Evolutionary conservation across 2,888 invertebrate species (phyloP), one percentile per base, ranked within the genome.

Genomic region (Gortyna flavago): DNA sequence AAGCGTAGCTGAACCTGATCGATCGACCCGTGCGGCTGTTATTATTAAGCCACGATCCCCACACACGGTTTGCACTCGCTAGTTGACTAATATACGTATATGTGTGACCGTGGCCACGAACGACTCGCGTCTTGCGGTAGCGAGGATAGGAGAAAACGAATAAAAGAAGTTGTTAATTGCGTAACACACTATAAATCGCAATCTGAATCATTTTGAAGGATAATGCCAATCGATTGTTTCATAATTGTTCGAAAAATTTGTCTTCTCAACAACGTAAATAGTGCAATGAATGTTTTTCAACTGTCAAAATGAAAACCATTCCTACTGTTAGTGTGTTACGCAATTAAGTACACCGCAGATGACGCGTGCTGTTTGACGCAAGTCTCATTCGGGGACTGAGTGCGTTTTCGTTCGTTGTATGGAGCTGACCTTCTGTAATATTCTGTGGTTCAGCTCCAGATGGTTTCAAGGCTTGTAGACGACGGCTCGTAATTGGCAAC

Each of bases 401-500:
- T 29, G 38, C 11, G 0, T 69, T 51, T 32, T 44, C 1, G 1
- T 2, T 70, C 0, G 6, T 35, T 54, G 6, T 16, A 25, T 25
- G 1, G 6, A 48, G 11, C 11, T 0, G 2, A 65, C 54, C 74
- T 78, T 78, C 81, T 78, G 44, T 16, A 8, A 2, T n/a, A n/a
- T 38, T 64, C n/a, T n/a, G 21, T 21, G 38, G 57, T 35, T 72
- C 73, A 66, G 71, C 73, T 72, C 38, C 72, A 18, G 61, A 75
- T 73, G 73, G 73, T 69, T 83, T 83, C 86, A 67, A 71, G 57
- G 57, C 78, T 75, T 83, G 79, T 61, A 75, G 72, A 73, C 72
- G 80, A 80, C 83, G 78, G 35, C 7, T 72, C 48, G 78, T 83
- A 87, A 86, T 87, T 87, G 87, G 83, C 87, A 86, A 78, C 75